Evolutionary conservation across 2,797 vertebrate genomes (phyloP).

Genomic region (Chelidonichthys spinosus): DNA sequence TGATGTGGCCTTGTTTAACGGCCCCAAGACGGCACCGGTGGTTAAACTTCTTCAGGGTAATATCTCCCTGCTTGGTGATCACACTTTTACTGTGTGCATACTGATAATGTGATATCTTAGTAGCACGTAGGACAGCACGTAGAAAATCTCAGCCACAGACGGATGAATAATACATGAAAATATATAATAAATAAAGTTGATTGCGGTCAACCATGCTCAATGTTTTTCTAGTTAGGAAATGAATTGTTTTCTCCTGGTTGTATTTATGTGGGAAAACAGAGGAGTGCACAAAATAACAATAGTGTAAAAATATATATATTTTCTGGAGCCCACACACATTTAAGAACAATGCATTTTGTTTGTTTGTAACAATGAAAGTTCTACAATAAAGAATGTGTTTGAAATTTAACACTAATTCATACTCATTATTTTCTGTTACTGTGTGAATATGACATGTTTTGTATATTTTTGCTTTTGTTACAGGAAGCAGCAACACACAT

Average conservation of each 20-base stretch:
- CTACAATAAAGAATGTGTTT: neutral
- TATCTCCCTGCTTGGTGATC: constrained; percentile 16
- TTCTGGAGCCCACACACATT: neutral
- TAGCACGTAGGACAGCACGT: constrained; percentile 15
- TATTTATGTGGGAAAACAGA: constrained; percentile 28
- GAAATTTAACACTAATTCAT: neutral
- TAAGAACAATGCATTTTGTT: neutral
- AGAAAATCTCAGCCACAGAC: constrained; percentile 28
- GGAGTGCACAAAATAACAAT: neutral
- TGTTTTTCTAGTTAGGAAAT: constrained; percentile 34
- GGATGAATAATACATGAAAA: constrained; percentile 36
- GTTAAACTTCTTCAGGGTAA: constrained; percentile 28
- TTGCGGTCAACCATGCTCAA: constrained; percentile 2
- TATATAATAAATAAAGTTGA: constrained; percentile 26
- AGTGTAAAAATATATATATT: neutral
- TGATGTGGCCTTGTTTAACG: neutral
- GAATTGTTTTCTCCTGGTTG: constrained; percentile 7
- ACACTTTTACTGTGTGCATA: neutral
- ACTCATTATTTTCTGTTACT: neutral
- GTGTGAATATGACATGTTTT: neutral
- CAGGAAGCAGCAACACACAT: neutral
- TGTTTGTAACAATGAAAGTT: neutral
- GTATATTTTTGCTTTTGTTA: neutral
- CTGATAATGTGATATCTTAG: constrained; percentile 7
- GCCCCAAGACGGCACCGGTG: constrained; percentile 25